A percentile compares a stretch with the other conserved stretches of the same genome.
phyloP scores from a whole-genome alignment of 2,888 invertebrate genomes.

The Clistopyga incitator region DNA sequence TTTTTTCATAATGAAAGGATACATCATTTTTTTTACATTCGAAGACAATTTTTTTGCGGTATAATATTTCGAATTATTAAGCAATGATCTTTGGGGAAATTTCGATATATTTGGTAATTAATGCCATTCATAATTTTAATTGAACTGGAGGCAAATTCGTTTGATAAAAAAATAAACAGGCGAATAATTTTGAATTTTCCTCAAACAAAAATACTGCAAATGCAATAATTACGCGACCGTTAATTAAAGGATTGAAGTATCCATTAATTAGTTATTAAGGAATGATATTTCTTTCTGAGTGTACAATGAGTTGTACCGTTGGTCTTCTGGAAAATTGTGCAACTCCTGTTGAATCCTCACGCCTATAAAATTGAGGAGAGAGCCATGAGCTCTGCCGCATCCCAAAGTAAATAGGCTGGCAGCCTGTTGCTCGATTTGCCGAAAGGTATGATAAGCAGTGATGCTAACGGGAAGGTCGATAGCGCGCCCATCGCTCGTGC shows the following conservation, averaged over 20 bases:
- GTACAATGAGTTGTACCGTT: slow-evolving; percentile 79
- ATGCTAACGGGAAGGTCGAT: slow-evolving; percentile 88
- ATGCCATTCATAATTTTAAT: too few relatives aligned
- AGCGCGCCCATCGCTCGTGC: slow-evolving; percentile 89
- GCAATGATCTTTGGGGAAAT: too few relatives aligned
- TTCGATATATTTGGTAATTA: too few relatives aligned
- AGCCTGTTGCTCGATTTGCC: slow-evolving; percentile 89
- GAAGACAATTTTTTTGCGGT: too few relatives aligned
- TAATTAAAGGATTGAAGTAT: background rate
- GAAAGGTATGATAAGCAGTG: slow-evolving; percentile 88
- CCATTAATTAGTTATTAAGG: background rate
- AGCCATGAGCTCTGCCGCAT: slow-evolving; percentile 88
- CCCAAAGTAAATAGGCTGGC: slow-evolving; percentile 87
- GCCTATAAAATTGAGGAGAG: slow-evolving; percentile 88
- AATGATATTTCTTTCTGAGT: background rate
- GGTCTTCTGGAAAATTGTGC: slow-evolving; percentile 89
- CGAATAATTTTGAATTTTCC: too few relatives aligned
- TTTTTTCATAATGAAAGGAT: too few relatives aligned
- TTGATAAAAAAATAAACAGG: too few relatives aligned
- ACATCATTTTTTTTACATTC: too few relatives aligned
- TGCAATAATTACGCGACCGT: too few relatives aligned
- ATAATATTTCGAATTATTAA: too few relatives aligned
- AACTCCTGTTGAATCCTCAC: slow-evolving; percentile 89
- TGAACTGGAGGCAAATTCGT: too few relatives aligned
- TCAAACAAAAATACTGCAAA: too few relatives aligned